phyloP scores from a whole-genome alignment of 2,797 vertebrate genomes.

The Syndactyla subalaris region DNA sequence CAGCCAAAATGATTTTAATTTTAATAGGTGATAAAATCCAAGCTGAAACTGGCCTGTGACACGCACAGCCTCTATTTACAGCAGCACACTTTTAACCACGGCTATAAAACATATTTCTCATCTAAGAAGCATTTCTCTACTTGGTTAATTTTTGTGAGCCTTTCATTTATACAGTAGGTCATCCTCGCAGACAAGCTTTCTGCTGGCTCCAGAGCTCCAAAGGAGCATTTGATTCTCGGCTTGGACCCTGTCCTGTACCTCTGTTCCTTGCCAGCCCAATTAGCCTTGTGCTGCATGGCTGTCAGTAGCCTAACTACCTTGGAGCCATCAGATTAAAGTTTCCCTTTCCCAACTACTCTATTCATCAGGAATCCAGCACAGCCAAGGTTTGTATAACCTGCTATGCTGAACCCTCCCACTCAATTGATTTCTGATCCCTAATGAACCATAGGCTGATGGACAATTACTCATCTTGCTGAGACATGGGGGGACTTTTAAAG shows the following conservation, averaged over 20 bases:
- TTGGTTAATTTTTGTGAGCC: conserved; percentile 66
- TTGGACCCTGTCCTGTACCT: conserved; percentile 61
- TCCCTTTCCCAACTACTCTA: conserved; percentile 73
- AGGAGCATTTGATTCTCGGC: conserved; percentile 64
- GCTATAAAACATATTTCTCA: conserved; percentile 13
- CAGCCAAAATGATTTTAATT: conserved; percentile 52
- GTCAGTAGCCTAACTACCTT: conserved; percentile 79
- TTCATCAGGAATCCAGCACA: conserved; percentile 79
- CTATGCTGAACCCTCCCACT: conserved; percentile 76
- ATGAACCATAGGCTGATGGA: conserved; percentile 78
- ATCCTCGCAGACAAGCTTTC: conserved; percentile 65
- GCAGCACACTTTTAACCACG: conserved; percentile 27
- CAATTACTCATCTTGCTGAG: conserved; percentile 78
- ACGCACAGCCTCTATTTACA: not conserved
- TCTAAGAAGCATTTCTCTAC: conserved; percentile 45
- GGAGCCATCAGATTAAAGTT: conserved; percentile 77
- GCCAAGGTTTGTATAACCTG: conserved; percentile 77
- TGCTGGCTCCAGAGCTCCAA: conserved; percentile 48
- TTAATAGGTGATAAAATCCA: conserved; percentile 43
- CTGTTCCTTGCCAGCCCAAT: conserved; percentile 76
- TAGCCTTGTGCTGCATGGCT: conserved; percentile 71
- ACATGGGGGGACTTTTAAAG: conserved; percentile 70
- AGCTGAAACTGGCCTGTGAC: conserved; percentile 32
- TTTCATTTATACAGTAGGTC: conserved; percentile 69
- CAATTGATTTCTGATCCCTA: conserved; percentile 83